phyloP scores from a whole-genome alignment of 2,888 invertebrate species.

The Chrysina gloriosa region DNA sequence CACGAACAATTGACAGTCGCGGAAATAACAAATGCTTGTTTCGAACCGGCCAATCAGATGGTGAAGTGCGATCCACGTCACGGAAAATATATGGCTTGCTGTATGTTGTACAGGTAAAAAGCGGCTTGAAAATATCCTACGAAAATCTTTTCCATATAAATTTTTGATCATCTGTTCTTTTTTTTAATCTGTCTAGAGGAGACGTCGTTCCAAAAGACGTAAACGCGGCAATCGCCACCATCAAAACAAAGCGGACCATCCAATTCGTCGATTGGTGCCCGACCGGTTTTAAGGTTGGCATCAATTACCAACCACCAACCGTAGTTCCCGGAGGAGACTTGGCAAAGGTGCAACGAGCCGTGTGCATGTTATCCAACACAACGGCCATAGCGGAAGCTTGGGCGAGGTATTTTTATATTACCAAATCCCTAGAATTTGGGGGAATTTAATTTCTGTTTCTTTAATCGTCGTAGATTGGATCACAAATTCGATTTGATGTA shows the following conservation, averaged over 20 bases:
- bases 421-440: not conserved
- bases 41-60: slow-evolving; percentile 95
- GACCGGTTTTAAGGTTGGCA: slow-evolving; percentile 85
- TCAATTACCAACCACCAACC: slow-evolving; percentile 91
- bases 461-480: slow-evolving; percentile 74
- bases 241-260: slow-evolving; percentile 93
- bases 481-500: slow-evolving; percentile 98
- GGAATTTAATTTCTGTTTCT: slow-evolving; percentile 1
- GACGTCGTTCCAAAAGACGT: slow-evolving; percentile 94
- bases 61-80: slow-evolving; percentile 92
- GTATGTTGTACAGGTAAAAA: slow-evolving; percentile 83
- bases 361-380: slow-evolving; percentile 97
- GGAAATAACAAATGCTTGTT: slow-evolving; percentile 95
- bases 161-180: not conserved
- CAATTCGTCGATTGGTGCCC: slow-evolving; percentile 92
- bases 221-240: slow-evolving; percentile 91
- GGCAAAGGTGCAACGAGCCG: slow-evolving; percentile 93
- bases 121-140: not conserved
- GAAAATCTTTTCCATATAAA: no score
- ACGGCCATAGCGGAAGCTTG: slow-evolving; percentile 97
- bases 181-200: slow-evolving; percentile 70
- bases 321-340: slow-evolving; percentile 93
- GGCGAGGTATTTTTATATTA: slow-evolving; percentile 74
- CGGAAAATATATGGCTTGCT: slow-evolving; percentile 95
- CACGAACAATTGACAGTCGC: slow-evolving; percentile 91